These are phyloP conservation scores for Scaeva pyrastri DNA, from an alignment of 2,888 invertebrate species.

Conservation along the genomic window DNA sequence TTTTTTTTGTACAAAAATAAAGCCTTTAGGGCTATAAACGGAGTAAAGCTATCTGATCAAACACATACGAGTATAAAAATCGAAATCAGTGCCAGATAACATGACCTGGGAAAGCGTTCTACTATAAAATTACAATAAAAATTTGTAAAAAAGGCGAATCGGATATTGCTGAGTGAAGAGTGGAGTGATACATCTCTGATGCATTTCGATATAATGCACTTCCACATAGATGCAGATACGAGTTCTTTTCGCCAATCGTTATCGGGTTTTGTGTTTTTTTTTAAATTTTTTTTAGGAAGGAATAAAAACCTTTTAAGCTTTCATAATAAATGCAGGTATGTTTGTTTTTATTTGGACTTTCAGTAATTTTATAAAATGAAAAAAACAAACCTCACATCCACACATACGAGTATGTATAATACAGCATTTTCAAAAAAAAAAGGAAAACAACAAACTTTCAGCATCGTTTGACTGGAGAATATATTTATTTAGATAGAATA, in stretches of 20 bases:
- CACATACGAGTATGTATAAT: neutral
- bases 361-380: constrained; percentile 7
- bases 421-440: neutral
- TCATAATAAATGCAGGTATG: constrained; percentile 36
- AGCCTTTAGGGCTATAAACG: constrained; percentile 27
- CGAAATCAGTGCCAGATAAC: constrained; percentile 58
- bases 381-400: neutral
- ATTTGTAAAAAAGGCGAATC: constrained; percentile 39
- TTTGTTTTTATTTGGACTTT: neutral
- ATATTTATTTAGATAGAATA: constrained; percentile 38
- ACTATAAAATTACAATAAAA: constrained; percentile 56
- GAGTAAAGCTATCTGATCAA: constrained; percentile 56
- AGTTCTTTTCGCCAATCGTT: constrained; percentile 21
- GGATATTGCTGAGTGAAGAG: constrained; percentile 38
- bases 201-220: constrained; percentile 4
- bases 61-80: constrained; percentile 36
- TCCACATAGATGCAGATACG: constrained; percentile 2
- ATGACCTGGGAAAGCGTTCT: constrained; percentile 42
- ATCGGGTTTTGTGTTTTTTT: constrained; percentile 7
- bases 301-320: constrained; percentile 31
- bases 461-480: constrained; percentile 33
- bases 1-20: constrained; percentile 3
- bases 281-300: constrained; percentile 13
- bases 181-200: constrained; percentile 40
- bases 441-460: too few species aligned